Base-by-base conservation (phyloP, 2,113 vertebrate species). In the Melanerpes formicivorus region DNA sequence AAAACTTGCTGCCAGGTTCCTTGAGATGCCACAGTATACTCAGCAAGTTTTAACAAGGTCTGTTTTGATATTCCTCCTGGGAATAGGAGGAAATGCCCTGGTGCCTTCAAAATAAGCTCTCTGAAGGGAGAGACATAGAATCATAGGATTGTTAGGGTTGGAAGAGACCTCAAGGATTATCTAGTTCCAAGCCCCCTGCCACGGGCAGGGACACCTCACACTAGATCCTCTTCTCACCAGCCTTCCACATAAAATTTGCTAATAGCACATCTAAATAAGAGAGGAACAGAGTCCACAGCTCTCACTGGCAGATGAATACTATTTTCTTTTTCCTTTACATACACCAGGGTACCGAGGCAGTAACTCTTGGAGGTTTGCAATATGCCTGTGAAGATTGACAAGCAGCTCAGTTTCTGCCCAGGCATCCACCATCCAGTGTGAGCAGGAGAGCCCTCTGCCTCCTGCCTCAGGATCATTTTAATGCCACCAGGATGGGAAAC, bases 361-460 rank as follows among this genome's bases (percentile, higher is more conserved):
- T 26, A 54, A 14, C 21, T 11, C 27, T 42, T 1, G 0, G 37
- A 67, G 16, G 18, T 42, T 18, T 70, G 73, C 50, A 29, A 34
- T 40, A 17, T 0, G 1, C 11, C 70, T 4, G 0, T 10, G 64
- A 22, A 71, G 37, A 29, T 9, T 5, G 1, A 25, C 65, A 32
- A 66, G 29, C 30, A n/a, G 30, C 11, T 74, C 1, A 0, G 40
- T 65, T 80, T 40, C 58, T 54, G 34, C 26, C 42, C 2, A 1
- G 56, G 52, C 52, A 58, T 19, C 23, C 65, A 34, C 18, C 8
- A 29, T 50, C n/a, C 48, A 32, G 18, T 0, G 1, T 4, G 21
- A 52, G 66, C 1, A 2, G 62, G 32, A 14, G 63, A 66, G 44
- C 9, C 22, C 46, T 58, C 30, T 25, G 59, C 55, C 62, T 48